Evolutionary conservation across 2,113 vertebrate genomes (phyloP), one percentile per base, ranked within the genome.

Genomic region (Aspidoscelis tigris): DNA sequence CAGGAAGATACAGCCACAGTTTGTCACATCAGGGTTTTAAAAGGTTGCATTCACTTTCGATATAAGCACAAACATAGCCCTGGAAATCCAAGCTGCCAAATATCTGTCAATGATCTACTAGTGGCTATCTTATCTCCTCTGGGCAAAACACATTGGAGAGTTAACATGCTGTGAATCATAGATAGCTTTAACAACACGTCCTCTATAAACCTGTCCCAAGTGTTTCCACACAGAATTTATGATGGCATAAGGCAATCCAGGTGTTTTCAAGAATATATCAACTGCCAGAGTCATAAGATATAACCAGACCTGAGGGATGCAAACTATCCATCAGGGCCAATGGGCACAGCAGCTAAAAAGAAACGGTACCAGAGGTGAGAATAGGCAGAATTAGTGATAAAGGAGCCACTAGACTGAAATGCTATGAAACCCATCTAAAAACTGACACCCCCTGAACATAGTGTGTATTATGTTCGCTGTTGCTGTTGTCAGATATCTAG

Each of bases 21-120:
- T 88, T 91, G 91, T 66, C 0, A 0, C 88, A 86, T 92, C 81
- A 78, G 87, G 86, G 73, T 76, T 89, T 86, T 91, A 80, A 87
- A 79, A 86, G 82, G 1, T 84, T 92, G 81, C 58, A 81, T 90
- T 94, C 0, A 73, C 89, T 92, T 93, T 90, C 84, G 79, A 81
- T 93, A 88, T 88, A 87, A 89, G 84, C 26, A 79, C 76, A 33
- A 33, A 33, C 33, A 88, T 81, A 84, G 83, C 90, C 66, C 76
- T 0, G 0, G 86, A 90, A 88, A 88, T 11, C 1, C n/a, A 89
- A 87, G 83, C 88, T 90, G 91, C 91, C 91, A 93, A 92, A 65
- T 87, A 84, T 44, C 90, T 93, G 91, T 94, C 92, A 94, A 93
- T 94, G 91, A 93, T 94, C 91, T 93, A 93, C 93, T 78, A 84